phyloP scores from a whole-genome alignment of 2,113 vertebrate genomes.

The Coptodon rendalli region DNA sequence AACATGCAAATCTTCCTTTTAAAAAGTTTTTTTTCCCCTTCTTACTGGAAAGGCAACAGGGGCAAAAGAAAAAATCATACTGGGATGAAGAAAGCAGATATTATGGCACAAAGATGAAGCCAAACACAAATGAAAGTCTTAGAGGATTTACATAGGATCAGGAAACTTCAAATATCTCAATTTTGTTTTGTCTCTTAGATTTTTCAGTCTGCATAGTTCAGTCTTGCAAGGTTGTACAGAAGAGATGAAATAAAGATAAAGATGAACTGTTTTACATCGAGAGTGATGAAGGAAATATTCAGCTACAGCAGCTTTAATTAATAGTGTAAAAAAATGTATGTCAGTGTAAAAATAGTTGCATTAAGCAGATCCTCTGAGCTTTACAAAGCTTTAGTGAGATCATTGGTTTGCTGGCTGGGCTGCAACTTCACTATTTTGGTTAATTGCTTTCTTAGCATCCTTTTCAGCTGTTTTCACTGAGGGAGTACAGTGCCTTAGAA shows the following conservation, averaged over 20 bases:
- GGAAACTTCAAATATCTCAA: neutral
- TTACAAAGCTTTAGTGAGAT: neutral
- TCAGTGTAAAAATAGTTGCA: neutral
- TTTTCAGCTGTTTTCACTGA: neutral
- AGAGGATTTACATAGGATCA: neutral
- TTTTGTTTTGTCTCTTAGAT: neutral
- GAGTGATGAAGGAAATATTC: neutral
- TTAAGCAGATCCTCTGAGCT: neutral
- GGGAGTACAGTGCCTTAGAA: neutral
- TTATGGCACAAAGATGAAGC: neutral
- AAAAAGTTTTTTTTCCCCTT: neutral
- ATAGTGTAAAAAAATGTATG: neutral
- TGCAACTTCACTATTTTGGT: neutral
- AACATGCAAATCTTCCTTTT: conserved; percentile 51
- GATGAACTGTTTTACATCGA: neutral
- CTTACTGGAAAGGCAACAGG: neutral
- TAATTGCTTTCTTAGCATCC: neutral
- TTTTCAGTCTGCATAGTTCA: neutral
- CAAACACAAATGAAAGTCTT: neutral
- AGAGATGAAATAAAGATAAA: neutral
- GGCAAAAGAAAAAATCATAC: conserved; percentile 6
- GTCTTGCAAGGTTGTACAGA: neutral
- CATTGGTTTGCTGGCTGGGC: neutral
- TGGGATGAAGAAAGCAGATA: neutral
- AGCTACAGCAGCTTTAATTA: neutral